Conservation (phyloP, 2,113 vertebrate genomes). For the Aspidoscelis tigris region DNA sequence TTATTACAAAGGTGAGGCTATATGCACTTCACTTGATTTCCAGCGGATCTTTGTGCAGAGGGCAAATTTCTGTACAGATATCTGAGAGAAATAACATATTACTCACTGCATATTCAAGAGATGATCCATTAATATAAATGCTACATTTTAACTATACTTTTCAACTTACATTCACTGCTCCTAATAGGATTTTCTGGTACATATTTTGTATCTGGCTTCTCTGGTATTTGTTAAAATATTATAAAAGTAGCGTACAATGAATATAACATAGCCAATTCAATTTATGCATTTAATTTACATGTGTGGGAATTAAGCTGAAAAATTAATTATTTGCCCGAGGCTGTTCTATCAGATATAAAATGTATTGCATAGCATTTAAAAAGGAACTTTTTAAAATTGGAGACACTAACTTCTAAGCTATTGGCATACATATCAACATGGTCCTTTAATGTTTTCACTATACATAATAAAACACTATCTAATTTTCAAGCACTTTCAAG, state of each 20-base stretch:
- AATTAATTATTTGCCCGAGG: constrained; percentile 6
- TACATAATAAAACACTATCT: background rate
- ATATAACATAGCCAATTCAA: background rate
- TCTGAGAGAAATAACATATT: background rate
- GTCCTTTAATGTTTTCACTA: background rate
- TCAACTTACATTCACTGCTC: too few species aligned
- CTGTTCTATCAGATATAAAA: constrained; percentile 6
- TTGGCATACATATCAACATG: background rate
- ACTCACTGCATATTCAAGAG: background rate
- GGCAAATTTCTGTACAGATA: background rate
- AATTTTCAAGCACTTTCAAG: background rate
- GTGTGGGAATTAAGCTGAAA: background rate
- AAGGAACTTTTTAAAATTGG: background rate
- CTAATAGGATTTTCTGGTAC: background rate
- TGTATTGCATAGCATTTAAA: background rate
- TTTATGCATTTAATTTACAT: background rate
- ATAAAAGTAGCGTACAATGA: background rate
- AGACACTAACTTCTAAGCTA: background rate
- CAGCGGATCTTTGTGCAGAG: background rate
- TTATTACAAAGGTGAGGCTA: too few species aligned
- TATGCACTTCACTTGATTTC: too few species aligned
- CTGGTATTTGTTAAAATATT: too few species aligned
- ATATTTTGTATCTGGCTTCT: background rate
- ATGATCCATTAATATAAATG: background rate
- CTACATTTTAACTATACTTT: background rate